Base-by-base conservation (phyloP, 2,888 invertebrate genomes). In the Drosophila longiperda region DNA sequence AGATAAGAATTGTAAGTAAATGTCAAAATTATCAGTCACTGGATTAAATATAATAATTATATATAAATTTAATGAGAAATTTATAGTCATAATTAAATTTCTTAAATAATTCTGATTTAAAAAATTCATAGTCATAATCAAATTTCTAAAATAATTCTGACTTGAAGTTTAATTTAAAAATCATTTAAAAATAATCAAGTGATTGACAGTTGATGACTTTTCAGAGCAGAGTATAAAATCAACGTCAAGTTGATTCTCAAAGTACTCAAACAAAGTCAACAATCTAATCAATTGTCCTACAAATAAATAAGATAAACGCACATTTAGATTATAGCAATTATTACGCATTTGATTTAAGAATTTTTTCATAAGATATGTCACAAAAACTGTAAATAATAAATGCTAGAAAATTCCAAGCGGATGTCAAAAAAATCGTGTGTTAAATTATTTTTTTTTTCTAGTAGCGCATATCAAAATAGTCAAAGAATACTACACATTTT, bases 391-490 rank as follows among this genome's bases (percentile, higher is more conserved):
- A 34, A 11, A 23, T 26, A 2, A 6, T 11, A 17, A 17, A 64
- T 61, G 29, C 49, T 68, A 59, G 55, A 53, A 73, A 84, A 76
- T 69, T 69, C 76, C 29, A 66, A 60, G 45, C 11, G 15, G 11
- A 4, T 42, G 57, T 8, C 26, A 40, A 63, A 66, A 77, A 78
- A 66, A 26, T 4, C 26, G 29, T 6, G 29, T 29, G 29, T 48
- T 38, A 64, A 60, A 59, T 45, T 26, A 20, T 45, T 59, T 62
- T 48, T 34, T 32, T 50, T 70, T 61, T 34, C 63, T 69, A 75
- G 73, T 73, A 69, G 66, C 66, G 66, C 78, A 60, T 73, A 69
- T 58, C 73, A 66, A 74, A 81, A 70, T 72, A 80, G 80, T 87
- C 77, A 66, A 49, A 45, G 66, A 45, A 42, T 29, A 62, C 11